A percentile compares a stretch with the other conserved stretches of the same genome.
Conservation (phyloP, 2,888 invertebrate genomes). For the Gerris lacustris region DNA sequence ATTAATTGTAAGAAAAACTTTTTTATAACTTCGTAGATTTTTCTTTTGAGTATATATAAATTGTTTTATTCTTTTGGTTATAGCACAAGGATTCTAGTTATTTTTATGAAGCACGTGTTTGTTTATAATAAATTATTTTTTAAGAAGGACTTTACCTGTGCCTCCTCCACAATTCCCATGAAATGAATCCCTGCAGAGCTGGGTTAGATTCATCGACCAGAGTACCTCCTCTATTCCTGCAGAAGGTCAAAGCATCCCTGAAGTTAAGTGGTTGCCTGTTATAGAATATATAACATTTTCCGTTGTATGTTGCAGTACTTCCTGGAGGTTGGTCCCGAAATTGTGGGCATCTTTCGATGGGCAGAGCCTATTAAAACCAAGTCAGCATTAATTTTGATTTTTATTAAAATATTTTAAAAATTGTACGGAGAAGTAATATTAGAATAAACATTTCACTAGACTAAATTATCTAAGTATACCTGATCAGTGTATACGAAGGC, state of each 20-base stretch:
- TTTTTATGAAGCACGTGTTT: too few species aligned
- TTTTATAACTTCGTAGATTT: too few species aligned
- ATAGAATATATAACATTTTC: conserved; percentile 90
- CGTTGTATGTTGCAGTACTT: conserved; percentile 84
- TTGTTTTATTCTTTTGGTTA: too few species aligned
- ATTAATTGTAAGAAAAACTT: too few species aligned
- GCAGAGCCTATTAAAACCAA: conserved; percentile 50
- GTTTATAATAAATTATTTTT: too few species aligned
- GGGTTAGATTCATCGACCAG: conserved; percentile 86
- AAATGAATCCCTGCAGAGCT: conserved; percentile 83
- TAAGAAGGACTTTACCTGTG: conserved; percentile 47
- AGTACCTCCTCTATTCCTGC: conserved; percentile 67
- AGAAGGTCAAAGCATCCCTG: conserved; percentile 65
- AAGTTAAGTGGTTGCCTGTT: conserved; percentile 71
- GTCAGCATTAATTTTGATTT: background rate
- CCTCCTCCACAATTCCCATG: conserved; percentile 85
- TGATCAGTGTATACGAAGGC: conserved; percentile 89
- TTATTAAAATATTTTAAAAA: background rate
- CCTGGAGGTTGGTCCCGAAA: conserved; percentile 88
- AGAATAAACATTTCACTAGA: background rate
- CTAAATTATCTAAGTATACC: conserved; percentile 33
- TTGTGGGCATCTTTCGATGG: conserved; percentile 83
- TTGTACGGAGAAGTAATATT: background rate
- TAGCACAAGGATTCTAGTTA: too few species aligned
- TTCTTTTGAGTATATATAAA: too few species aligned